Percentiles rank a stretch among this genome's conserved stretches.
These are phyloP conservation scores for Entomobrya proxima DNA, from an alignment of 2,888 invertebrate genomes.

Conservation along the genomic window DNA sequence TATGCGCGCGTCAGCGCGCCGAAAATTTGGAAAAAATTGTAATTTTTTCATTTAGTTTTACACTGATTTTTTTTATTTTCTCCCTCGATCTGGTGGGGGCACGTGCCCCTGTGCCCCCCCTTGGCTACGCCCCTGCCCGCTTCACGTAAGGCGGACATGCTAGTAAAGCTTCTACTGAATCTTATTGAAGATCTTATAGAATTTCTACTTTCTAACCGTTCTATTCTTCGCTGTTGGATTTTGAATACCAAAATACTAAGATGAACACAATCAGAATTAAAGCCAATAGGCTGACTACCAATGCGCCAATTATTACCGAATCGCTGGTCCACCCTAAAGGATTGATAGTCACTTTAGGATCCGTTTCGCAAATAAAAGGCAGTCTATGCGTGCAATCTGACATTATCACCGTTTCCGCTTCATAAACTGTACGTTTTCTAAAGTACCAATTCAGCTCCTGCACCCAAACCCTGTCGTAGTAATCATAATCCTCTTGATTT, in stretches of 20 bases:
- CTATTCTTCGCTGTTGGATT: constrained; percentile 91
- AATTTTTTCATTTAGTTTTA: too few relatives aligned
- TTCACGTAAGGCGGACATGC: constrained; percentile 84
- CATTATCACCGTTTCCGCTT: constrained; percentile 86
- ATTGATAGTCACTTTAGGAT: constrained; percentile 91
- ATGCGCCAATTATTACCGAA: constrained; percentile 86
- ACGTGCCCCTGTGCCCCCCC: too few relatives aligned
- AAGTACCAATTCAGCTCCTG: constrained; percentile 91
- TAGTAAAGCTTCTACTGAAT: constrained; percentile 88
- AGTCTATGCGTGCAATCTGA: constrained; percentile 89
- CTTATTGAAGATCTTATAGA: constrained; percentile 94
- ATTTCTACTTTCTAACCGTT: constrained; percentile 91
- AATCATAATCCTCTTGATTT: constrained; percentile 87
- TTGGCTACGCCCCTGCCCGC: too few relatives aligned
- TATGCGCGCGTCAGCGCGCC: too few relatives aligned
- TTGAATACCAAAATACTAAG: constrained; percentile 91
- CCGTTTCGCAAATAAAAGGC: constrained; percentile 97
- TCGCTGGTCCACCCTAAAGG: constrained; percentile 90
- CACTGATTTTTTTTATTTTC: too few relatives aligned
- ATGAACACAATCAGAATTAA: constrained; percentile 87
- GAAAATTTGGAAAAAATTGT: too few relatives aligned
- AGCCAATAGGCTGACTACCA: constrained; percentile 84
- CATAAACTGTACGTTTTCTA: constrained; percentile 90
- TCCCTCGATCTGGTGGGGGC: too few relatives aligned
- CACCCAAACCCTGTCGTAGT: constrained; percentile 92